These are phyloP conservation scores for Amaurobius ferox DNA, from an alignment of 2,888 invertebrate genomes.

Conservation along the genomic window DNA sequence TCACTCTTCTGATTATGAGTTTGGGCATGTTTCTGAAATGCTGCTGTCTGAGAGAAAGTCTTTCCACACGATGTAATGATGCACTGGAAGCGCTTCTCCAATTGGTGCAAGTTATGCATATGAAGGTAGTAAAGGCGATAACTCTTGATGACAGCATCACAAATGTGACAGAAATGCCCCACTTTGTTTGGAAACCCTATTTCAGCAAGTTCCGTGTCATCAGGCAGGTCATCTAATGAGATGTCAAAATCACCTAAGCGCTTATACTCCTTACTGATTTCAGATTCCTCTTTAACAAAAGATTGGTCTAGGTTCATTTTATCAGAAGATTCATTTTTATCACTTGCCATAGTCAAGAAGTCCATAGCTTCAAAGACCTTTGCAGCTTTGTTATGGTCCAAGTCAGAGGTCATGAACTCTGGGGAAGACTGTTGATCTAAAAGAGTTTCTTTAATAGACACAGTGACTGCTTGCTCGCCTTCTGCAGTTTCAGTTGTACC, in stretches of 20 bases:
- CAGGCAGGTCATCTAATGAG: slow-evolving; percentile 63
- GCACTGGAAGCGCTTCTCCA: slow-evolving; percentile 73
- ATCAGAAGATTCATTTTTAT: slow-evolving; percentile 34
- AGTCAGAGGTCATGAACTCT: slow-evolving; percentile 47
- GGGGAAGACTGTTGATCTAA: slow-evolving; percentile 28
- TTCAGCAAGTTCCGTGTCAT: slow-evolving; percentile 65
- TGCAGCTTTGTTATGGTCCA: slow-evolving; percentile 38
- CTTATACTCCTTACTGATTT: slow-evolving; percentile 58
- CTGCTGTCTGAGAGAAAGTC: slow-evolving; percentile 60
- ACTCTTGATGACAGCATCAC: slow-evolving; percentile 73
- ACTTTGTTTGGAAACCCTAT: slow-evolving; percentile 72
- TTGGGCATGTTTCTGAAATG: slow-evolving; percentile 70
- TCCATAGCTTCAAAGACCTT: slow-evolving; percentile 59
- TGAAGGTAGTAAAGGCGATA: slow-evolving; percentile 72
- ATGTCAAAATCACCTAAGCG: slow-evolving; percentile 49
- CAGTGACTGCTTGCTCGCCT: slow-evolving; percentile 54
- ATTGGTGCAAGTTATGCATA: slow-evolving; percentile 73
- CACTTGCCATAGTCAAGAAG: slow-evolving; percentile 40
- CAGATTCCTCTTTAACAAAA: slow-evolving; percentile 32
- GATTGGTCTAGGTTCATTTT: neutral
- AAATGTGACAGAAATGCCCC: slow-evolving; percentile 69
- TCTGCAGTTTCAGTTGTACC: slow-evolving; percentile 62
- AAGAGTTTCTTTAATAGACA: slow-evolving; percentile 64
- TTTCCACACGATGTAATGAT: slow-evolving; percentile 70
- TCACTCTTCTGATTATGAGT: slow-evolving; percentile 73